These are phyloP conservation scores for Oreochromis niloticus DNA, from an alignment of 2,113 vertebrate species.

Conservation along the genomic window DNA sequence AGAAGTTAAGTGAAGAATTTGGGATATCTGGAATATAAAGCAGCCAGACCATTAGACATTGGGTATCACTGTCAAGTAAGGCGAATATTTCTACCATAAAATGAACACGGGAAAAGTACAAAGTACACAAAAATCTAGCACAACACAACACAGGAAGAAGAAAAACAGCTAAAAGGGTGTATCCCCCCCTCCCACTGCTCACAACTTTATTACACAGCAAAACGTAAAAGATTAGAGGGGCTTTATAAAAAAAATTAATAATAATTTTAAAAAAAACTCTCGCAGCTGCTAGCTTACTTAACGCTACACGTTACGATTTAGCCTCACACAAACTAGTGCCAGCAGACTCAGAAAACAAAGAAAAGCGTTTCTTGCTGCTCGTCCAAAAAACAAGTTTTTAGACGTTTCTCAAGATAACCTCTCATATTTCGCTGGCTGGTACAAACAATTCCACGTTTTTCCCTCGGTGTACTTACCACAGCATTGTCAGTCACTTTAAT, in stretches of 20 bases:
- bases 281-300: neutral
- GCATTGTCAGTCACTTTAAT: conserved; percentile 96
- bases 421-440: neutral
- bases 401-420: neutral
- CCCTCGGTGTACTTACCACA: conserved; percentile 78
- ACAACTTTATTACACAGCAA: neutral
- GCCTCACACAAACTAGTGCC: neutral
- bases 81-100: neutral
- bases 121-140: neutral
- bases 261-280: fast-evolving
- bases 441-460: neutral
- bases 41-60: neutral
- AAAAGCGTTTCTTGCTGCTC: neutral
- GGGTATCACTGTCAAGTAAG: neutral
- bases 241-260: neutral
- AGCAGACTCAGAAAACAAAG: neutral
- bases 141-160: neutral
- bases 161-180: neutral
- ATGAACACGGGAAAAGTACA: too few species aligned
- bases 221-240: neutral
- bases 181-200: neutral
- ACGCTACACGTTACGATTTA: neutral
- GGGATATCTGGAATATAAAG: neutral
- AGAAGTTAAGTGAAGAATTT: neutral
- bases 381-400: neutral